Evolutionary conservation across 2,888 invertebrate genomes (phyloP).

Genomic region (Acanthoscelides obtectus): DNA sequence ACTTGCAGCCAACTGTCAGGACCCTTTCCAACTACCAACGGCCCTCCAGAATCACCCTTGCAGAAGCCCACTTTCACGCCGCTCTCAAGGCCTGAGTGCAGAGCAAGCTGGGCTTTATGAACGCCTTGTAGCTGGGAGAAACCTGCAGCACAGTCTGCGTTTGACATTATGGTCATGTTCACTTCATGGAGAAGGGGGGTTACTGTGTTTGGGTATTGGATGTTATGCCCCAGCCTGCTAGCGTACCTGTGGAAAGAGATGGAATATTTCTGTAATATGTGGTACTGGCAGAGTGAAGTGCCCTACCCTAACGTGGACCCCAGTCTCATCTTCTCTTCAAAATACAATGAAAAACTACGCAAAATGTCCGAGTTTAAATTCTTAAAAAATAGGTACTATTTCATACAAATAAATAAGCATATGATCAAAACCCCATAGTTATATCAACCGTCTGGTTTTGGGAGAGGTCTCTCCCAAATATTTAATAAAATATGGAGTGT

Average conservation of each 20-base stretch:
- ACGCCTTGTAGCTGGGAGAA: conserved; percentile 5
- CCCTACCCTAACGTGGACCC: too few species aligned
- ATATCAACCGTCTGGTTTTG: too few species aligned
- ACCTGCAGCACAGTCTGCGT: conserved; percentile 17
- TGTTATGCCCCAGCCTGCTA: conserved; percentile 13
- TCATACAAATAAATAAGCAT: too few species aligned
- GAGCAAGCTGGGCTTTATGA: conserved; percentile 15
- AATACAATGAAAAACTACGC: too few species aligned
- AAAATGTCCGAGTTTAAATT: too few species aligned
- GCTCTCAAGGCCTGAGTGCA: conserved; percentile 1
- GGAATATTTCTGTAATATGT: too few species aligned
- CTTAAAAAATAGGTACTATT: too few species aligned
- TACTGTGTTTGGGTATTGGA: conserved; percentile 10
- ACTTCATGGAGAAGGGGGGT: conserved; percentile 15
- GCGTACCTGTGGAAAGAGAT: conserved; percentile 11
- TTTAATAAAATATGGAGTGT: too few species aligned
- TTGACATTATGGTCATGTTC: conserved; percentile 14
- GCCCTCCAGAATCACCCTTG: conserved; percentile 28
- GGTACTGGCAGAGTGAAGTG: too few species aligned
- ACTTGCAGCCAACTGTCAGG: conserved; percentile 18
- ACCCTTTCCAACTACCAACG: conserved; percentile 13
- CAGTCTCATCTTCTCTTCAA: too few species aligned
- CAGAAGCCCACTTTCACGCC: conserved; percentile 20
- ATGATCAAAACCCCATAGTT: too few species aligned
- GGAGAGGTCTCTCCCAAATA: too few species aligned